Base-by-base conservation (phyloP, 2,113 vertebrate genomes). In the Lipophrys pholis region DNA sequence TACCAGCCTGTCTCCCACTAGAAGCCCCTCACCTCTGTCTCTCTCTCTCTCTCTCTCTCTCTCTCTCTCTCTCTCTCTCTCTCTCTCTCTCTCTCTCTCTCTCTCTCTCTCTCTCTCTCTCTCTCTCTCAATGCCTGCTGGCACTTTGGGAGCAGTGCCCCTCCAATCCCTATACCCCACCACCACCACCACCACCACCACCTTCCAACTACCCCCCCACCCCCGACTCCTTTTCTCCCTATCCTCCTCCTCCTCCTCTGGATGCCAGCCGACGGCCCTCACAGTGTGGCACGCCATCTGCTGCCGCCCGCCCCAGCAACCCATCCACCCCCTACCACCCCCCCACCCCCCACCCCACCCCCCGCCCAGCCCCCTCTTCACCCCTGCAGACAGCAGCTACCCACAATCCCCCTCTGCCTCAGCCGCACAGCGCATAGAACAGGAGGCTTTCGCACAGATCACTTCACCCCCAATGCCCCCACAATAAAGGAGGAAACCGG, bases 251-350 rank as follows among this genome's bases (percentile, higher is more conserved):
- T 62, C 85, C 89, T 83, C 87, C 93, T 93, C 93, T 94, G 92
- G 93, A 95, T 95, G 94, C 95, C 93, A 90, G 92, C 90, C 91
- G 91, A 90, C 87, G 85, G 91, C 89, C 91, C 90, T 93, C 89
- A 86, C 91, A 92, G 90, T 90, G 91, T 92, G 91, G 90, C 89
- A 89, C 82, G 86, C 92, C 93, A 93, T 93, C 93, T 93, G 91
- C 90, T 90, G 89, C 91, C 81, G 73, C 83, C 91, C 83, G 73
- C 87, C 87, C 87, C 88, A 53, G 67, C 86, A 81, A 78, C 87
- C 84, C 80, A 86, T 82, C 85, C 80, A 56, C 66, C 85, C 67
- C 82, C 73, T 73, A 76, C 69, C 48, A 71, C 71, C 81, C 66
- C 61, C 38, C 43, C 82, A 62, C 66, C 74, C 75, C 66, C 79